Evolutionary conservation across 2,113 vertebrate genomes (phyloP).

Genomic region (Pardalotus punctatus): DNA sequence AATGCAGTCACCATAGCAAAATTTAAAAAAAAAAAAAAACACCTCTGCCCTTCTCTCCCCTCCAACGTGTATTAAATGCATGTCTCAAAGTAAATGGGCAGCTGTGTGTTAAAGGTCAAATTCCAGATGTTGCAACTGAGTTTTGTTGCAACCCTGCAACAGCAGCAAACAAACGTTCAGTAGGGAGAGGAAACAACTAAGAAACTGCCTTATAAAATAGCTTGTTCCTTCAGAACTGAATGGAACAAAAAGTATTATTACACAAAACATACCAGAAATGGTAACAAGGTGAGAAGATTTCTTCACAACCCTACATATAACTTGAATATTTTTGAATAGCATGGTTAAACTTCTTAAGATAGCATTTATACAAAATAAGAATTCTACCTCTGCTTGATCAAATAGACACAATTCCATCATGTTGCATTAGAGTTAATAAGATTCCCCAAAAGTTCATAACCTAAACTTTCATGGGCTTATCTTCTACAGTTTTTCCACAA

Average conservation of each 20-base stretch:
- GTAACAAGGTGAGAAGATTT: not conserved
- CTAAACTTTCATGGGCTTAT: not conserved
- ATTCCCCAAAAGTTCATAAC: not conserved
- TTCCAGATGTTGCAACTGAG: conserved; percentile 7
- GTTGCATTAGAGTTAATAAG: not conserved
- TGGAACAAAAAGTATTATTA: not conserved
- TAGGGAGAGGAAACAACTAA: not conserved
- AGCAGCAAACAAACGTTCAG: not conserved
- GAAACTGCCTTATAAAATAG: not conserved
- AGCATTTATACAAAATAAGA: not conserved
- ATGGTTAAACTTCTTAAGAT: not conserved
- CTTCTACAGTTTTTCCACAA: not conserved
- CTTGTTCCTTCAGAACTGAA: not conserved
- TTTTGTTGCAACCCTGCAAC: not conserved
- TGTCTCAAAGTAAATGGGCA: not conserved
- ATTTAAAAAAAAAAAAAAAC: not conserved
- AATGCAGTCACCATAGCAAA: not conserved
- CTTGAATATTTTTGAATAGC: not conserved
- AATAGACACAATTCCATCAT: not conserved
- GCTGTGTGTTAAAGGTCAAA: conserved; percentile 28
- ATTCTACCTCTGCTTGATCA: not conserved
- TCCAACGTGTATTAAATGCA: not conserved
- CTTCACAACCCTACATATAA: not conserved
- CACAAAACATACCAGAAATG: not conserved
- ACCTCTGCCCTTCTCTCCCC: not conserved